Conservation (phyloP, 2,113 vertebrate species). For the Cercocebus atys region DNA sequence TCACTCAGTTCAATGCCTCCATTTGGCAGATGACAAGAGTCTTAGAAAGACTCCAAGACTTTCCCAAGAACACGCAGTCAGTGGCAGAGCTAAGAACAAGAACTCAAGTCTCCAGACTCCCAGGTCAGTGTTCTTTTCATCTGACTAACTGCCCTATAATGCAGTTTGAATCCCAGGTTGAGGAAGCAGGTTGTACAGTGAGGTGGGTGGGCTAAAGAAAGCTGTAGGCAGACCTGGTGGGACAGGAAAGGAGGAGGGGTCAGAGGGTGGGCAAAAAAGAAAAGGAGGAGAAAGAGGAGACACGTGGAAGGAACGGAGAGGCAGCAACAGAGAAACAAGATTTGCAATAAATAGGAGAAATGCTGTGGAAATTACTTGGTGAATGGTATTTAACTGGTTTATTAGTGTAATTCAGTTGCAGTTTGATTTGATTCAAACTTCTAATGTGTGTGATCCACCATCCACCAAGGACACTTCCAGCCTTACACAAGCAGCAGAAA, state of each 20-base stretch:
- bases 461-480: constrained; percentile 47
- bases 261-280: not conserved
- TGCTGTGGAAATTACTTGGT: constrained; percentile 54
- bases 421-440: constrained; percentile 71
- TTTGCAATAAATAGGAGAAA: not conserved
- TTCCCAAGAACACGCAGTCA: not conserved
- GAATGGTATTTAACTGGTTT: constrained; percentile 71
- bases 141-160: not conserved
- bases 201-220: no score
- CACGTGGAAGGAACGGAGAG: not conserved
- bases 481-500: not conserved
- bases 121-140: not conserved
- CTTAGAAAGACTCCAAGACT: not conserved
- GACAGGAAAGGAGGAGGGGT: not conserved
- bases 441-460: constrained; percentile 41
- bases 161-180: not conserved
- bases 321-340: not conserved
- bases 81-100: not conserved
- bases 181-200: not conserved
- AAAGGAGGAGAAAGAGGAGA: no score
- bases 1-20: not conserved
- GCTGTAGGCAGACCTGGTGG: not conserved
- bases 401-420: constrained; percentile 66
- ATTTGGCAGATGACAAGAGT: not conserved
- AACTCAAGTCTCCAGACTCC: not conserved